phyloP scores from a whole-genome alignment of 2,888 invertebrate species.

The Heliconius cydno region DNA sequence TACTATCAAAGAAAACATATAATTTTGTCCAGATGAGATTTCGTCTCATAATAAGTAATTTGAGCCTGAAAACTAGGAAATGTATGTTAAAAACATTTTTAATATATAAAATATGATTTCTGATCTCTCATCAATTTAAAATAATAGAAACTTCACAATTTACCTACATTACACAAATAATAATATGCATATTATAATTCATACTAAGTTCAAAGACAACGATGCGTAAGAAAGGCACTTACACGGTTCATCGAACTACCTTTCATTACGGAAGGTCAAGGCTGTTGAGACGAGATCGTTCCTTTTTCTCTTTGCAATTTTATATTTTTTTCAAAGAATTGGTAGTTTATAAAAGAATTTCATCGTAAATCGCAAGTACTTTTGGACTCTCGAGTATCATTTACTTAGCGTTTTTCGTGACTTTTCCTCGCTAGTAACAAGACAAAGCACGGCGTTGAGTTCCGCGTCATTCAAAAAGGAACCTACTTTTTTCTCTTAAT shows the following conservation, averaged over 20 bases:
- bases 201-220: slow-evolving; percentile 13
- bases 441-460: no score
- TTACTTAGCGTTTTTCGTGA: not conserved
- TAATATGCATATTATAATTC: slow-evolving; percentile 5
- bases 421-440: not conserved
- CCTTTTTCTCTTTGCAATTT: slow-evolving; percentile 18
- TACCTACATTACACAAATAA: not conserved
- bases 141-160: not conserved
- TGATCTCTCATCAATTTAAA: not conserved
- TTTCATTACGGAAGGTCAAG: slow-evolving; percentile 23
- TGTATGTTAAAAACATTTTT: no score
- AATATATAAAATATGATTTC: not conserved
- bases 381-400: not conserved
- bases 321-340: not conserved
- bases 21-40: no score
- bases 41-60: no score
- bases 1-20: no score
- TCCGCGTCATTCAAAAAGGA: no score
- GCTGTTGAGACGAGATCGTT: slow-evolving; percentile 2
- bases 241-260: slow-evolving; percentile 21
- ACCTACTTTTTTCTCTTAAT: no score
- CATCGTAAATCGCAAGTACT: not conserved
- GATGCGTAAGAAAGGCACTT: not conserved
- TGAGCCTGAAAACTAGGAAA: no score
- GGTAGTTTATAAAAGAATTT: slow-evolving; percentile 4